These are phyloP conservation scores for Monopis laevigella DNA, from an alignment of 2,888 invertebrate species.

Conservation along the genomic window DNA sequence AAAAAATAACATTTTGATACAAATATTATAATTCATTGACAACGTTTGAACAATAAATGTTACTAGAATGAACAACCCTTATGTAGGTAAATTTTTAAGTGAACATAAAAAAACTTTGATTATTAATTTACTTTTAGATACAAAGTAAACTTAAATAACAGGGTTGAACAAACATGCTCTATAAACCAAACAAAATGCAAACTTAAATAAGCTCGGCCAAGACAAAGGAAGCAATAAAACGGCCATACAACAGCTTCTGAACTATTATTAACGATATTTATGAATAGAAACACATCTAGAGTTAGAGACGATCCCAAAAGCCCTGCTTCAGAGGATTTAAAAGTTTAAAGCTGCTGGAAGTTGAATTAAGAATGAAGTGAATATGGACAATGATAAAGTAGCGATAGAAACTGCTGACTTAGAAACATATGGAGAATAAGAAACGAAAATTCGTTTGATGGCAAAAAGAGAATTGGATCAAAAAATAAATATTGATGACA, in stretches of 20 bases:
- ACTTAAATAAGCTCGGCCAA: constrained; percentile 56
- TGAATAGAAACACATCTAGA: too few relatives aligned
- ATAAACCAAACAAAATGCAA: constrained; percentile 42
- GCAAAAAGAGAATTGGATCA: too few relatives aligned
- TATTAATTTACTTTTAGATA: background rate
- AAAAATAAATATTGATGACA: too few relatives aligned
- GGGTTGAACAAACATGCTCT: constrained; percentile 37
- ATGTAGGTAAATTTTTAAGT: background rate
- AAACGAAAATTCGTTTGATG: too few relatives aligned
- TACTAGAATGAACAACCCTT: too few relatives aligned
- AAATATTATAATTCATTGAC: background rate
- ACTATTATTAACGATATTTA: too few relatives aligned
- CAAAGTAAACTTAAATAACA: background rate
- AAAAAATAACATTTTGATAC: background rate
- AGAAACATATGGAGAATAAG: too few relatives aligned
- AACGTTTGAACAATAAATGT: background rate
- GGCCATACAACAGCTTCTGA: constrained; percentile 42
- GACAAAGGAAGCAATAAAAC: constrained; percentile 50
- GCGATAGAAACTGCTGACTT: background rate
- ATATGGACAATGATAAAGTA: background rate
- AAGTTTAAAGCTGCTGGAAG: background rate
- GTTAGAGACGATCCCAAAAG: background rate
- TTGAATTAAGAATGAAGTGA: background rate
- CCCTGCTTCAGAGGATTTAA: background rate
- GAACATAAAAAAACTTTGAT: background rate